Conservation (phyloP, 2,797 vertebrate genomes). For the Liparis tanakae region DNA sequence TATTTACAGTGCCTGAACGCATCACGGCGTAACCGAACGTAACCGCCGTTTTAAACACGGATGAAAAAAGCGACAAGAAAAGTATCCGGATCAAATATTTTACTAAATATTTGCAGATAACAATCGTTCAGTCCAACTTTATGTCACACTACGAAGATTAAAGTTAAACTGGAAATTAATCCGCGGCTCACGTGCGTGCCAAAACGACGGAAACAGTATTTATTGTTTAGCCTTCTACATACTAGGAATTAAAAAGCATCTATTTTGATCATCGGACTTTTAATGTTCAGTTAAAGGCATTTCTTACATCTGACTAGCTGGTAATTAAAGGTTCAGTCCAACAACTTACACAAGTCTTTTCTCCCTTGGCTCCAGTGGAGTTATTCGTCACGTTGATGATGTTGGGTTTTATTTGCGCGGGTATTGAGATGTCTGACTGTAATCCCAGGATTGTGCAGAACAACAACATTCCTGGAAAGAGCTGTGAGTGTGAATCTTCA, state of each 20-base stretch:
- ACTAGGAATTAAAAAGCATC: not conserved
- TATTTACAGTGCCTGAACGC: too few species aligned
- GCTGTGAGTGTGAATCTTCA: not conserved
- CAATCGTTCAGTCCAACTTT: too few species aligned
- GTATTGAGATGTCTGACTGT: slow-evolving; percentile 3
- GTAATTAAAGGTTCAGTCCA: slow-evolving; percentile 12
- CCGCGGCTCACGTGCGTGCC: too few species aligned
- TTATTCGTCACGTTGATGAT: not conserved
- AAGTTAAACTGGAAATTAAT: too few species aligned
- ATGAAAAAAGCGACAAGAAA: too few species aligned
- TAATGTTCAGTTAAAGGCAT: not conserved
- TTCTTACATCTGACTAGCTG: slow-evolving; percentile 2
- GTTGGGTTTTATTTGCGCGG: not conserved
- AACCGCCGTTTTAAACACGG: too few species aligned
- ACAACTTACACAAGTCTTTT: not conserved
- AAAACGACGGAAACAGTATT: not conserved
- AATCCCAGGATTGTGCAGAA: slow-evolving; percentile 1
- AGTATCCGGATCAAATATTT: too few species aligned
- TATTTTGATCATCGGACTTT: not conserved
- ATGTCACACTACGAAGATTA: too few species aligned
- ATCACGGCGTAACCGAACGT: too few species aligned
- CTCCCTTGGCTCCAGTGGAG: not conserved
- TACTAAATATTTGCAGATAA: too few species aligned
- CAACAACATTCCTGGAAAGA: slow-evolving; percentile 23
- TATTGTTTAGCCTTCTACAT: not conserved